Percentiles rank a stretch among this genome's conserved stretches.
phyloP scores from a whole-genome alignment of 2,113 vertebrate species.

The Felis chaus region DNA sequence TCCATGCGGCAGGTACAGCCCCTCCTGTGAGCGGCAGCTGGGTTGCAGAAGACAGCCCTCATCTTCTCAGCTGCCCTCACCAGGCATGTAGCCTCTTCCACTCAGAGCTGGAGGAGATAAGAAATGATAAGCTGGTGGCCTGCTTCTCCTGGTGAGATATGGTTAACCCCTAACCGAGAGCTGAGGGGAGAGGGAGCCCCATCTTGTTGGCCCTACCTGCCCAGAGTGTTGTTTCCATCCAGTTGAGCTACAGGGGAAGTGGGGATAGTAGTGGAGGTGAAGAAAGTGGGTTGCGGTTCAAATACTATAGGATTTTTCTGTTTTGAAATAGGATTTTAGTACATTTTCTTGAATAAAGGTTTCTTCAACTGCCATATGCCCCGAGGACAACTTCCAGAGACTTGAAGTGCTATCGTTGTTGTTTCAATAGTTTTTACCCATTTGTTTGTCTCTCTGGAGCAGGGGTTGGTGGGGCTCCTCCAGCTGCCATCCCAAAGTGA shows the following conservation, averaged over 20 bases:
- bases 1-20: not conserved
- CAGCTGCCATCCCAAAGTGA: not conserved
- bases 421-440: not conserved
- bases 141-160: not conserved
- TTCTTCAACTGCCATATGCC: not conserved
- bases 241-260: not conserved
- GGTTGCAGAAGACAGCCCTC: not conserved
- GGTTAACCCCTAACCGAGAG: not conserved
- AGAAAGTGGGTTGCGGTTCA: not conserved
- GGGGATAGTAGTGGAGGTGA: rapidly evolving
- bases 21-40: not conserved
- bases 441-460: not conserved
- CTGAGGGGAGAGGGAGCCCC: not conserved
- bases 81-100: not conserved
- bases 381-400: not conserved
- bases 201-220: not conserved
- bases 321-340: not conserved
- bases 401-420: not conserved
- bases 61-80: not conserved
- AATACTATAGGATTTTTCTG: not conserved
- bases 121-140: not conserved
- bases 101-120: not conserved
- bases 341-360: not conserved
- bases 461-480: not conserved
- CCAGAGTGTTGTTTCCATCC: not conserved